Conservation (phyloP, 2,888 invertebrate genomes). For the Agriotes lineatus region DNA sequence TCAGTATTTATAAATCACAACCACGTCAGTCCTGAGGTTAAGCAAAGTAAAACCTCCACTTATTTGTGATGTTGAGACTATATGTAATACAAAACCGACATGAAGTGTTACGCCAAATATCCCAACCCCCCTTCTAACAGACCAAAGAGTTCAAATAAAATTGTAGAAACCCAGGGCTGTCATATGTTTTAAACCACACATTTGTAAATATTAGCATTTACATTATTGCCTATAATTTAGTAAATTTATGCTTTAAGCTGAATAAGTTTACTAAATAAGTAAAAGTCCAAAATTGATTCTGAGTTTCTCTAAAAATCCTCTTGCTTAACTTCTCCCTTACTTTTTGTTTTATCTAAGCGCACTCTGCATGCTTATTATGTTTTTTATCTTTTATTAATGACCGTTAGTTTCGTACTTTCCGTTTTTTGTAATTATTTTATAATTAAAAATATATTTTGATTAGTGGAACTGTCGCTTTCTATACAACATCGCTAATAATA, state of each 20-base stretch:
- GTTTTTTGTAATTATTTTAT: no score
- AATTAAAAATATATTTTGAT: no score
- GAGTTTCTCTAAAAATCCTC: constrained; percentile 38
- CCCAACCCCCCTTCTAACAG: constrained; percentile 42
- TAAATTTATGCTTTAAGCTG: constrained; percentile 15
- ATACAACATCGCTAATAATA: no score
- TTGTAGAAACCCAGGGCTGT: constrained; percentile 54
- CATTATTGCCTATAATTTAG: constrained; percentile 22
- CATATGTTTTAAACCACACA: constrained; percentile 31
- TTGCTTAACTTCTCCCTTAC: background rate
- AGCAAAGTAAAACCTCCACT: constrained; percentile 48
- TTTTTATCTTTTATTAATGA: background rate
- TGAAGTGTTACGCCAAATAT: constrained; percentile 64
- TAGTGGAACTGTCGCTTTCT: no score
- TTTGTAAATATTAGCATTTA: constrained; percentile 45
- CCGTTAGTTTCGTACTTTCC: no score
- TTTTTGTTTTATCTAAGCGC: background rate
- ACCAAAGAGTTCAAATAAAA: constrained; percentile 29
- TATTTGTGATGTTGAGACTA: constrained; percentile 34
- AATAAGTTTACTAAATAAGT: constrained; percentile 26
- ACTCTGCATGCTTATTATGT: background rate
- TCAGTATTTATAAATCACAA: constrained; percentile 38
- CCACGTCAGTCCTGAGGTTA: constrained; percentile 53
- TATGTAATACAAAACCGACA: constrained; percentile 53
- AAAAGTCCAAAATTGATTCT: constrained; percentile 49